Conservation (phyloP, 2,113 vertebrate genomes). For the Scytalopus superciliaris region DNA sequence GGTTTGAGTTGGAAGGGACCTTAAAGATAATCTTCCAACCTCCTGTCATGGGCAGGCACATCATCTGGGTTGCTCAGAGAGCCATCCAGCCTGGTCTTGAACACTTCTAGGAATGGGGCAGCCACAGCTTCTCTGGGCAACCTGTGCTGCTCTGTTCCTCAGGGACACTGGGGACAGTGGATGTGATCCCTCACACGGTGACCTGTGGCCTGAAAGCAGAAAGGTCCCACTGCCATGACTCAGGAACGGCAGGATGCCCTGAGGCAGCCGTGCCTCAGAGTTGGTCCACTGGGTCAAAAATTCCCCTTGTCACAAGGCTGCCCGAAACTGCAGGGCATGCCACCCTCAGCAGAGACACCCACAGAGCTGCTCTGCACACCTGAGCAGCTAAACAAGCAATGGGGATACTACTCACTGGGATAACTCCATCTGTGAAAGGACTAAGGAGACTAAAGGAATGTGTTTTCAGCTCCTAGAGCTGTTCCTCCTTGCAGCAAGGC, state of each 20-base stretch:
- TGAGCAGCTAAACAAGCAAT: not conserved
- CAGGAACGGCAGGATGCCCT: not conserved
- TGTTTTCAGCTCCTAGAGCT: not conserved
- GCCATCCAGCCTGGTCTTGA: no score
- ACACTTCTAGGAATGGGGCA: no score
- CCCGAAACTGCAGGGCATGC: not conserved
- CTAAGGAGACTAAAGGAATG: not conserved
- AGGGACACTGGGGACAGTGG: not conserved
- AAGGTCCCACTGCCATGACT: rapidly evolving
- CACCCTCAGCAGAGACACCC: not conserved
- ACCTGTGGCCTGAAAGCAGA: not conserved
- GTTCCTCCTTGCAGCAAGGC: not conserved
- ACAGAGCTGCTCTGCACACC: not conserved
- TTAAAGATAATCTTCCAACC: no score
- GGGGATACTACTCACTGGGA: not conserved
- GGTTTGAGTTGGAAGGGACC: no score
- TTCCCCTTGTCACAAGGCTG: not conserved
- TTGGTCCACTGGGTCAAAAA: not conserved
- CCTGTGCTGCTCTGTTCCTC: not conserved
- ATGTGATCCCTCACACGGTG: rapidly evolving
- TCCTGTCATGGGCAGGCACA: no score
- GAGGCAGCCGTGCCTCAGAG: not conserved
- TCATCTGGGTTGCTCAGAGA: no score
- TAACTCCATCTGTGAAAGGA: not conserved
- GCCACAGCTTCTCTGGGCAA: no score